These are phyloP conservation scores for Burhinus bistriatus DNA, from an alignment of 2,113 vertebrate species.

Conservation along the genomic window DNA sequence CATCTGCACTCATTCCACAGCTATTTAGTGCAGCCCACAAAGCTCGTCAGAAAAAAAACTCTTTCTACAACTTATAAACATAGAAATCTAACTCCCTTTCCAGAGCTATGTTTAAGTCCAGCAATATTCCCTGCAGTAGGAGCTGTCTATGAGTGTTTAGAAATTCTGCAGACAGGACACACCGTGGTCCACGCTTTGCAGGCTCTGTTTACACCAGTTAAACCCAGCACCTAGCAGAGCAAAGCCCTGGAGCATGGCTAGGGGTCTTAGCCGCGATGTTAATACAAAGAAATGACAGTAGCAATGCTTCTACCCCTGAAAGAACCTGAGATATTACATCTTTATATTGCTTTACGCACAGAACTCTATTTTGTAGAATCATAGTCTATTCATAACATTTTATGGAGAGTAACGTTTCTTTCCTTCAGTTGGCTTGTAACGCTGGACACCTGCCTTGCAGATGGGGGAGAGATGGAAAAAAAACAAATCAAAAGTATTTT, in stretches of 20 bases:
- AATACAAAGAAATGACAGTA: constrained; percentile 11
- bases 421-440: background rate
- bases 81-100: background rate
- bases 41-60: background rate
- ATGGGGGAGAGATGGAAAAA: constrained; percentile 23
- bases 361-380: constrained; percentile 27
- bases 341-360: constrained; percentile 10
- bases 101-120: background rate
- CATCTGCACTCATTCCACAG: constrained; percentile 21
- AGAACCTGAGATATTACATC: constrained; percentile 1
- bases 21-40: background rate
- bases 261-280: background rate
- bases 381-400: constrained; percentile 31
- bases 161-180: background rate
- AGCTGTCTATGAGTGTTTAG: background rate
- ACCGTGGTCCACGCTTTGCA: background rate
- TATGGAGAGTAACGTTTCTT: constrained; percentile 34
- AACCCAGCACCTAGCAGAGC: background rate
- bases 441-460: constrained; percentile 45
- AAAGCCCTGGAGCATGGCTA: background rate
- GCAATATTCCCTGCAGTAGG: background rate
- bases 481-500: constrained; percentile 51
- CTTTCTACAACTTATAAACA: background rate
- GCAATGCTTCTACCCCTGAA: background rate
- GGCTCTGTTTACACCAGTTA: background rate